These are phyloP conservation scores for Columba guinea DNA, from an alignment of 2,797 vertebrate species.

Conservation along the genomic window DNA sequence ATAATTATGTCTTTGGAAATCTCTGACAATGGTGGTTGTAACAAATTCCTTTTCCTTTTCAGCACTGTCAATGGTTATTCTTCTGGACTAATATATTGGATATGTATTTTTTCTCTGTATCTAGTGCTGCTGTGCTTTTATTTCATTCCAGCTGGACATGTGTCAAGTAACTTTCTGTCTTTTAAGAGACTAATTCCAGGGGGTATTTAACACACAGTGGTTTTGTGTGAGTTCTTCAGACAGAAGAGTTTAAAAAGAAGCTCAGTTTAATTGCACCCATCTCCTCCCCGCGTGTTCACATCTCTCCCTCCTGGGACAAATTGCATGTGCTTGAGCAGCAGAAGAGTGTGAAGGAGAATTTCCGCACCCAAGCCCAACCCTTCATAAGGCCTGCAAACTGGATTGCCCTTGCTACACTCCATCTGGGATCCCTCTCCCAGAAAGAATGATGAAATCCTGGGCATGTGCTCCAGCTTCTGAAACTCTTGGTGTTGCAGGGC, in stretches of 20 bases:
- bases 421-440: not conserved
- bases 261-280: not conserved
- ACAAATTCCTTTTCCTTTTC: not conserved
- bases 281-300: not conserved
- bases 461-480: not conserved
- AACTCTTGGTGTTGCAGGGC: fast-evolving
- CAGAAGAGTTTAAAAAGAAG: not conserved
- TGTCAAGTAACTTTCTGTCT: not conserved
- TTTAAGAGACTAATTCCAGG: not conserved
- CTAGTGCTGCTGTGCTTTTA: not conserved
- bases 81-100: not conserved
- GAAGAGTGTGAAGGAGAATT: not conserved
- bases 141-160: not conserved
- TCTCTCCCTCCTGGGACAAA: not conserved
- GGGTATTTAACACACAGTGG: not conserved
- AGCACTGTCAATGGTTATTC: not conserved
- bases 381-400: not conserved
- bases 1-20: not conserved
- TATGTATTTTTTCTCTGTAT: not conserved
- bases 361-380: not conserved
- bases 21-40: not conserved
- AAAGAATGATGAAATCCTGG: not conserved
- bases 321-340: not conserved
- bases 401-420: not conserved
- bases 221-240: not conserved